Percentiles rank a stretch among this genome's conserved stretches.
Evolutionary conservation across 2,113 vertebrate genomes (phyloP).

Genomic region (Alethe castanea): DNA sequence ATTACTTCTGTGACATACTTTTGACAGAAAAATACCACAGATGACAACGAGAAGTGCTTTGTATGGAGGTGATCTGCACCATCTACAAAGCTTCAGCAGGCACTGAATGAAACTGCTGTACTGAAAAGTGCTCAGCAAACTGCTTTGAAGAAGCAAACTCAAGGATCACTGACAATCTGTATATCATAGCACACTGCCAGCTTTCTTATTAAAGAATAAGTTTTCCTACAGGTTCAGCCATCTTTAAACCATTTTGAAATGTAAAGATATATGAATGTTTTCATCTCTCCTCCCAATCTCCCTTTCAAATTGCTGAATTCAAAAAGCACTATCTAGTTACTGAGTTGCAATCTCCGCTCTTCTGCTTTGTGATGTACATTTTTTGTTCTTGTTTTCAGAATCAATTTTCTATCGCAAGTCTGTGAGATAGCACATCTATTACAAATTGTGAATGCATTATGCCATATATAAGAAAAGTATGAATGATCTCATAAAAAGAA

Average conservation of each 20-base stretch:
- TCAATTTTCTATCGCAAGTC: slow-evolving; percentile 27
- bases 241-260: slow-evolving; percentile 36
- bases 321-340: not conserved
- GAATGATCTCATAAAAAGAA: not conserved
- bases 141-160: slow-evolving; percentile 56
- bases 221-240: slow-evolving; percentile 13
- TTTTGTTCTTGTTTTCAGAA: slow-evolving; percentile 52
- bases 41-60: slow-evolving; percentile 20
- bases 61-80: slow-evolving; percentile 55
- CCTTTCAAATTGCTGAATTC: not conserved
- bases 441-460: not conserved
- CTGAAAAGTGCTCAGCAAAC: slow-evolving; percentile 52
- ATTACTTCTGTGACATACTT: slow-evolving; percentile 49
- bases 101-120: slow-evolving; percentile 10
- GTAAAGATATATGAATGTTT: slow-evolving; percentile 9
- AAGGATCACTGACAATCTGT: slow-evolving; percentile 49
- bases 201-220: slow-evolving; percentile 35
- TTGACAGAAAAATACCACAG: slow-evolving; percentile 43
- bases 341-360: not conserved
- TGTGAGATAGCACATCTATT: not conserved
- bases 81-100: slow-evolving; percentile 41
- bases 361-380: slow-evolving; percentile 21
- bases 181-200: slow-evolving; percentile 36
- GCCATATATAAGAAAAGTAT: not conserved
- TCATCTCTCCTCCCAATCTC: not conserved